These are phyloP conservation scores for Aspidoscelis tigris DNA, from an alignment of 2,113 vertebrate genomes.

Conservation along the genomic window DNA sequence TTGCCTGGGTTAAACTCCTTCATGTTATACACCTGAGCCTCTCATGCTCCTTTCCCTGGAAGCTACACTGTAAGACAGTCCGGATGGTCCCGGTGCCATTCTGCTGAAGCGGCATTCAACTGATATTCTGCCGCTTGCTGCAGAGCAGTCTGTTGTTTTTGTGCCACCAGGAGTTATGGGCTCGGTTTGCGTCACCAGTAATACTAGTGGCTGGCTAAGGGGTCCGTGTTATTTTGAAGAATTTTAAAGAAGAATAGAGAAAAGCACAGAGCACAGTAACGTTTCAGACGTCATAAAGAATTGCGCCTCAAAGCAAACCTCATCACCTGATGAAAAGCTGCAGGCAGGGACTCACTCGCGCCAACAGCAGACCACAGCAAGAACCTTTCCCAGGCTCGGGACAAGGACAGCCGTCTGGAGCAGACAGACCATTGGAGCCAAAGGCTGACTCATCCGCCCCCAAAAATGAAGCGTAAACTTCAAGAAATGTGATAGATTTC, in stretches of 20 bases:
- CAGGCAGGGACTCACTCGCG: background rate
- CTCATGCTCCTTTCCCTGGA: no score
- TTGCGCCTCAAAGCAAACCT: background rate
- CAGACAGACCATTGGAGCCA: background rate
- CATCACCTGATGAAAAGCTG: background rate
- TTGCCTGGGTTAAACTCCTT: no score
- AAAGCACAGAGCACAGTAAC: background rate
- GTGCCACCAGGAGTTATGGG: no score
- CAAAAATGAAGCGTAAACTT: constrained; percentile 2
- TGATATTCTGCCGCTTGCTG: no score
- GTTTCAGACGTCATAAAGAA: background rate
- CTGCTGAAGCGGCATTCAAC: no score
- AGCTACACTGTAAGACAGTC: no score
- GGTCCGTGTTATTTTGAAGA: background rate
- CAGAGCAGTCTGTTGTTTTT: no score
- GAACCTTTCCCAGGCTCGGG: background rate
- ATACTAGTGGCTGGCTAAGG: background rate
- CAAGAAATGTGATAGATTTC: background rate
- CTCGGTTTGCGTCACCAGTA: background rate
- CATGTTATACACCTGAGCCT: no score
- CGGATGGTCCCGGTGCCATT: no score
- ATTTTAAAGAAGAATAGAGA: background rate
- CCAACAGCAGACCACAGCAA: background rate
- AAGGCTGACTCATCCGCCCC: constrained; percentile 9
- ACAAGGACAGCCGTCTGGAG: background rate